phyloP scores from a whole-genome alignment of 2,888 invertebrate genomes.

The Stenotaenia linearis region DNA sequence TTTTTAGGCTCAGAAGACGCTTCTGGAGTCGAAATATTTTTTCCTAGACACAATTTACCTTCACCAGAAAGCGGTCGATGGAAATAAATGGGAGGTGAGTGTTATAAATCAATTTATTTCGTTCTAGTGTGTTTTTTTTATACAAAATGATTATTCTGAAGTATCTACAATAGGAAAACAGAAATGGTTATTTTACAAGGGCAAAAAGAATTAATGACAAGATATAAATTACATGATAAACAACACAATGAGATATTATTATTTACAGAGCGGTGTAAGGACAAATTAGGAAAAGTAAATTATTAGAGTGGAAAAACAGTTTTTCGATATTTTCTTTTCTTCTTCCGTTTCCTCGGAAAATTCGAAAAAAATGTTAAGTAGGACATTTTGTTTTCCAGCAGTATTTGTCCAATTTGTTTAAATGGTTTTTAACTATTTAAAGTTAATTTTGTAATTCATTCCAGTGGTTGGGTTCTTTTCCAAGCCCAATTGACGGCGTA shows the following conservation, averaged over 20 bases:
- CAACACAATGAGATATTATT: background rate
- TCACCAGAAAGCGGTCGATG: constrained; percentile 60
- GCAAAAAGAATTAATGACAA: background rate
- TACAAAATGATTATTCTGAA: background rate
- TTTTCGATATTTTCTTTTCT: background rate
- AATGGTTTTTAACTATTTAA: too few relatives aligned
- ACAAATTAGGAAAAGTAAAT: background rate
- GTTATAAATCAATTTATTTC: background rate
- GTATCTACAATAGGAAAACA: background rate
- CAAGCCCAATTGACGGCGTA: background rate
- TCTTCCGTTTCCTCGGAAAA: background rate
- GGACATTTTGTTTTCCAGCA: background rate
- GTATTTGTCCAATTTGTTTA: too few relatives aligned
- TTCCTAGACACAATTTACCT: constrained; percentile 64
- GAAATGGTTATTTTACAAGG: background rate
- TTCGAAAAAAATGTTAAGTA: background rate
- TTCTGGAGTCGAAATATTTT: constrained; percentile 59
- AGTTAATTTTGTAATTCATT: too few relatives aligned
- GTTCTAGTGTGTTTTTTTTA: too few relatives aligned
- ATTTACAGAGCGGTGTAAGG: background rate
- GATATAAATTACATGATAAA: background rate
- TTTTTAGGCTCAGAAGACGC: constrained; percentile 47
- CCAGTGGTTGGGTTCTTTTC: background rate
- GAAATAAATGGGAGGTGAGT: constrained; percentile 56
- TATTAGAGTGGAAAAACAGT: background rate